These are phyloP conservation scores for Eilema griseolum DNA, from an alignment of 2,888 invertebrate species.

Conservation along the genomic window DNA sequence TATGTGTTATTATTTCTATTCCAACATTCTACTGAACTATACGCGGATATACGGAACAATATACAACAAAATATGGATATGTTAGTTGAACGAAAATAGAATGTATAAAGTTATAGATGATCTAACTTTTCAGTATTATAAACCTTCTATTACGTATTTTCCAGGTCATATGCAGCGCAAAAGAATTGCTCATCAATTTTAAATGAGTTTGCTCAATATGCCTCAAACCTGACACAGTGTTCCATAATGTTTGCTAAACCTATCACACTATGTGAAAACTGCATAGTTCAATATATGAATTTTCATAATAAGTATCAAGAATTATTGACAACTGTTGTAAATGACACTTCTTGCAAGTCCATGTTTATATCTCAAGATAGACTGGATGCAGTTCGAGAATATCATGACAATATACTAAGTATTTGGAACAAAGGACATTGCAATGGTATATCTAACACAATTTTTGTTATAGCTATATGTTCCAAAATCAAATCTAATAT, in stretches of 20 bases:
- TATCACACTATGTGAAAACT: conserved; percentile 87
- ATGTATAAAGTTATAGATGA: background rate
- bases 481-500: too few species aligned
- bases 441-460: conserved; percentile 79
- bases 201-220: conserved; percentile 82
- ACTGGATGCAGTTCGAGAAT: conserved; percentile 87
- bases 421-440: conserved; percentile 89
- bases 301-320: conserved; percentile 84
- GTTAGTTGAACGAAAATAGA: conserved; percentile 22
- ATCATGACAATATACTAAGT: conserved; percentile 83
- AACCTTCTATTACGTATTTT: conserved; percentile 22
- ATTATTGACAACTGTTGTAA: conserved; percentile 74
- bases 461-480: background rate
- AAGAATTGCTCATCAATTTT: conserved; percentile 66
- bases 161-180: conserved; percentile 57
- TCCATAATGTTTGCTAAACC: conserved; percentile 88
- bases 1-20: conserved; percentile 35
- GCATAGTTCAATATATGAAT: conserved; percentile 84
- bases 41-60: conserved; percentile 43
- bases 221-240: conserved; percentile 88
- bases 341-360: conserved; percentile 87
- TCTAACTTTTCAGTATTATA: background rate
- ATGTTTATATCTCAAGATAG: conserved; percentile 88
- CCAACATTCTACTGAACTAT: conserved; percentile 38
- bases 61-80: conserved; percentile 18